These are phyloP conservation scores for Yasuhikotakia modesta DNA, from an alignment of 2,797 vertebrate genomes.

Conservation along the genomic window DNA sequence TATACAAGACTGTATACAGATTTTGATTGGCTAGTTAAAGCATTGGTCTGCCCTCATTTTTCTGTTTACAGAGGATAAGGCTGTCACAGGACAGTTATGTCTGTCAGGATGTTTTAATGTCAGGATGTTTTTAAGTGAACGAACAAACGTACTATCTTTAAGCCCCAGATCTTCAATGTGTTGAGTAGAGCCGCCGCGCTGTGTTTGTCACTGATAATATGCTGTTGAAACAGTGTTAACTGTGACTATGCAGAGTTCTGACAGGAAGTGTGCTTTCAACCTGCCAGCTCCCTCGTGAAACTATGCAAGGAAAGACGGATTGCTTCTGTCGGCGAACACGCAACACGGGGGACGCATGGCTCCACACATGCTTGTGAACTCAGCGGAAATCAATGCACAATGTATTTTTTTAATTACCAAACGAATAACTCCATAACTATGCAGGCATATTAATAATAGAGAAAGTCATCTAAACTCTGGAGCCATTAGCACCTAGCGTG, in stretches of 20 bases:
- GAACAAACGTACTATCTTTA: background rate
- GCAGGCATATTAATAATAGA: constrained; percentile 64
- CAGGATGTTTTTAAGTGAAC: too few relatives aligned
- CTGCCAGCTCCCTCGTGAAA: constrained; percentile 48
- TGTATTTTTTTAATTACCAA: constrained; percentile 59
- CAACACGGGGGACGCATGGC: constrained; percentile 38
- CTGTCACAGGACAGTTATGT: background rate
- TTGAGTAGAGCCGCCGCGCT: background rate
- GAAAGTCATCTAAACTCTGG: constrained; percentile 56
- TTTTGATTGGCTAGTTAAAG: too few relatives aligned
- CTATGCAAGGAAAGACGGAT: constrained; percentile 40
- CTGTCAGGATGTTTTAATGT: background rate
- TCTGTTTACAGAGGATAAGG: too few relatives aligned
- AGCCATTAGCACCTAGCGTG: constrained; percentile 51
- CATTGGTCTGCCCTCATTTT: too few relatives aligned
- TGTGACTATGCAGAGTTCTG: constrained; percentile 38
- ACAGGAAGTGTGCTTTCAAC: constrained; percentile 38
- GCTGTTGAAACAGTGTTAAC: constrained; percentile 14
- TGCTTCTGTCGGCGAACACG: constrained; percentile 48
- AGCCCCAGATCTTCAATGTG: constrained; percentile 5
- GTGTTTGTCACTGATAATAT: constrained; percentile 17
- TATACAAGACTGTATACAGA: too few relatives aligned
- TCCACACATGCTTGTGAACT: constrained; percentile 44
- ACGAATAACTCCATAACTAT: constrained; percentile 56
- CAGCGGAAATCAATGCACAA: constrained; percentile 56